Percentiles rank a stretch among this genome's conserved stretches.
phyloP scores from a whole-genome alignment of 1,140 invertebrate genomes.

The Drosophila funebris region DNA sequence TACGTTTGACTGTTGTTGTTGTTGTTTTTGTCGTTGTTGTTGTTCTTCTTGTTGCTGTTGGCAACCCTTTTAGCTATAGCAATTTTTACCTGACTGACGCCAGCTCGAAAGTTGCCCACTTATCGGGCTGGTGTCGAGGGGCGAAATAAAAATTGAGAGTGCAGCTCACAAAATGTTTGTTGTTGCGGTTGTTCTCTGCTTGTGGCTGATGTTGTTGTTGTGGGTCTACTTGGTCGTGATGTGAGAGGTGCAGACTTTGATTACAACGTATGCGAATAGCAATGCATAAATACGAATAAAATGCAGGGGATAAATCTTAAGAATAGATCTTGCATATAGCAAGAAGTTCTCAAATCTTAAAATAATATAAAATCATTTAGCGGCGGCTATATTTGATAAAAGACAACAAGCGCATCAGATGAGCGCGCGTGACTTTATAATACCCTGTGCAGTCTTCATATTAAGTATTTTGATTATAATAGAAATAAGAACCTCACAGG shows the following conservation, averaged over 20 bases:
- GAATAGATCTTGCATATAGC: neutral
- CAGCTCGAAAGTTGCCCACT: constrained; percentile 45
- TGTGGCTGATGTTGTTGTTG: constrained; percentile 30
- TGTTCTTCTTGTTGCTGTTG: constrained; percentile 41
- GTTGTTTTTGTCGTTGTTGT: constrained; percentile 9
- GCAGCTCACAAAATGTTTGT: constrained; percentile 21
- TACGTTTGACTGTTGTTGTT: constrained; percentile 14
- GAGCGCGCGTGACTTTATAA: too few species aligned
- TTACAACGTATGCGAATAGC: neutral
- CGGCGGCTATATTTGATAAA: too few species aligned
- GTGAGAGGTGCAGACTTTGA: neutral
- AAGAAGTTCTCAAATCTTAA: neutral
- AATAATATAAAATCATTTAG: too few species aligned
- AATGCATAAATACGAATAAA: neutral
- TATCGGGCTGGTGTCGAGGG: neutral
- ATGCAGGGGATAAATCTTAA: neutral
- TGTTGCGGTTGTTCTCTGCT: constrained; percentile 15
- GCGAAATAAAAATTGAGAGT: constrained; percentile 15
- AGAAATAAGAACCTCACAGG: too few species aligned
- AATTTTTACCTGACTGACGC: constrained; percentile 50
- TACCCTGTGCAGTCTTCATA: too few species aligned
- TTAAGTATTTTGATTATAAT: too few species aligned
- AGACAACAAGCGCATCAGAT: too few species aligned
- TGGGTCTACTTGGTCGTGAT: constrained; percentile 1
- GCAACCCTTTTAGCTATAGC: constrained; percentile 65